Evolutionary conservation across 2,888 invertebrate genomes (phyloP), one percentile per base, ranked within the genome.

Genomic region (Troides aeacus): DNA sequence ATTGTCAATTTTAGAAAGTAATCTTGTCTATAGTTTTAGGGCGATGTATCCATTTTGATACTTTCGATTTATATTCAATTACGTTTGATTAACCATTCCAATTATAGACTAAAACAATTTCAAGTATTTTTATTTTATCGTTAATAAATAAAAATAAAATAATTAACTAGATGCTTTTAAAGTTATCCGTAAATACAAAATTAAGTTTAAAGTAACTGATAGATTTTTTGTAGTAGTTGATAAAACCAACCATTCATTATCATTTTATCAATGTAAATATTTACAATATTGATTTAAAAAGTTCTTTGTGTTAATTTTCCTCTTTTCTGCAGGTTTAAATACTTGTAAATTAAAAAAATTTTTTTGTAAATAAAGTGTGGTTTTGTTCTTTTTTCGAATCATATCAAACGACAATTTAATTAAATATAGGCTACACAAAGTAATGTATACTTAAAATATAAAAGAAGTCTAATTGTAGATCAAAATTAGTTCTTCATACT

Each of bases 1-100:
- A 78, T 80, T 81, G 88, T 87, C 90, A 88, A 78, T 77, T 88
- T 88, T 89, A 87, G 88, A 90, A 90, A 89, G 89, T 90, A 78
- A 74, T 76, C 71, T 76, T 86, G 88, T 87, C 86, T 87, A 86
- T 82, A 81, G 75, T 42, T 84, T 79, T 82, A 89, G 80, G 65
- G 74, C 77, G 81, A 78, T 72, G 69, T 76, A 71, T 15, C 73
- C 62, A 69, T 75, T 75, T 89, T 90, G 87, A 87, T 87, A 86
- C 82, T 87, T 53, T 53, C n/a, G 5, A 6, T 5, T n/a, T 53
- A 53, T n/a, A n/a, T 5, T 53, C 0, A 53, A n/a, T n/a, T n/a
- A 6, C 6, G 8, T 53, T 3, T 53, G 1, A 53, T n/a, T 53
- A 8, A n/a, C n/a, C 18, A n/a, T 7, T 15, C 12, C 15, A n/a